These are phyloP conservation scores for Tetragonula carbonaria DNA, from an alignment of 2,888 invertebrate genomes.

Conservation along the genomic window DNA sequence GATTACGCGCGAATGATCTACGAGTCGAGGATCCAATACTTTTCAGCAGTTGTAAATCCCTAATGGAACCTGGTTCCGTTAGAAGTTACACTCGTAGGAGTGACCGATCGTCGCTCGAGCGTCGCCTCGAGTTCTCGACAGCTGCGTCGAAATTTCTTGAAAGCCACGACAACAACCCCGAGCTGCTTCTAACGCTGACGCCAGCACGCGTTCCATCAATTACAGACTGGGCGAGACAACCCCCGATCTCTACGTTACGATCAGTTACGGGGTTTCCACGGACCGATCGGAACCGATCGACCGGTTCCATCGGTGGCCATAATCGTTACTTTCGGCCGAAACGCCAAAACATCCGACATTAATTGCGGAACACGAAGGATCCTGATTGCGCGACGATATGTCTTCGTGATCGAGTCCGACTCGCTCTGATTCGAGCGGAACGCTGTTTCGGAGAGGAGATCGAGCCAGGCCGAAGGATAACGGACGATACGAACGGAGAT, in stretches of 20 bases:
- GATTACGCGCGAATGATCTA: too few relatives aligned
- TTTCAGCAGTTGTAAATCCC: too few relatives aligned
- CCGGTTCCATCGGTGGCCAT: neutral
- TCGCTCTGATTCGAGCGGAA: slow-evolving; percentile 30
- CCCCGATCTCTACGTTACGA: slow-evolving; percentile 15
- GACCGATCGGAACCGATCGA: slow-evolving; percentile 21
- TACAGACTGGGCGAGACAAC: slow-evolving; percentile 9
- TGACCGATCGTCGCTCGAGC: slow-evolving; percentile 2
- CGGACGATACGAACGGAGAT: slow-evolving; percentile 44
- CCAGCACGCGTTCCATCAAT: slow-evolving; percentile 24
- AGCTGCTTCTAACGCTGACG: neutral
- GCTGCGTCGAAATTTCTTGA: slow-evolving; percentile 3
- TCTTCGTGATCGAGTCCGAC: slow-evolving; percentile 45
- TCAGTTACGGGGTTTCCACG: neutral
- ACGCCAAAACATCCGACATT: slow-evolving; percentile 39
- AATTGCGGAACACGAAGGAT: slow-evolving; percentile 23
- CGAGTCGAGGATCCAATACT: too few relatives aligned
- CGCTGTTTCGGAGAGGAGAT: slow-evolving; percentile 27
- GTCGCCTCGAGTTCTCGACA: neutral
- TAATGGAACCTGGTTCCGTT: too few relatives aligned
- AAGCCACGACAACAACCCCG: neutral
- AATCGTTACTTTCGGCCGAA: slow-evolving; percentile 32
- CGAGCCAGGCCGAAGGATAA: slow-evolving; percentile 7
- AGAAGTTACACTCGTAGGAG: slow-evolving; percentile 5
- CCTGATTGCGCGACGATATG: slow-evolving; percentile 18